Percentiles rank a stretch among this genome's conserved stretches.
Conservation (phyloP, 2,888 invertebrate species). For the Lithosia quadra region DNA sequence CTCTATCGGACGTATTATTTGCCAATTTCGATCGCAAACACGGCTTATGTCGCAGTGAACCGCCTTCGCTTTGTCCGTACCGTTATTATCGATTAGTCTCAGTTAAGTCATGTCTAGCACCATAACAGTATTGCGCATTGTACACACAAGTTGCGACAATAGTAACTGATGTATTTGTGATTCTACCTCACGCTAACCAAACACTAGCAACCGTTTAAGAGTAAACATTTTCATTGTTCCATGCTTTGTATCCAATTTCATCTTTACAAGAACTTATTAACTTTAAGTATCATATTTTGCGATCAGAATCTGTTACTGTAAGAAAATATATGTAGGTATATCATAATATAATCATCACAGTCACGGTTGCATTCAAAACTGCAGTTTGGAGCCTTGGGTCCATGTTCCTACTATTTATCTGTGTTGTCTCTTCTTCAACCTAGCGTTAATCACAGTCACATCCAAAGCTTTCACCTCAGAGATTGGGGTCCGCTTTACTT, state of each 20-base stretch:
- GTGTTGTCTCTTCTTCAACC: too few relatives aligned
- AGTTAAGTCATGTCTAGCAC: slow-evolving; percentile 53
- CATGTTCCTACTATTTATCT: too few relatives aligned
- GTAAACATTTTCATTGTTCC: slow-evolving; percentile 3
- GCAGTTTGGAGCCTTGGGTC: too few relatives aligned
- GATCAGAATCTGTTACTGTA: too few relatives aligned
- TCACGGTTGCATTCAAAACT: too few relatives aligned
- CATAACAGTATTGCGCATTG: slow-evolving; percentile 52
- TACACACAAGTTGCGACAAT: slow-evolving; percentile 49
- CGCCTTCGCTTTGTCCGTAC: slow-evolving; percentile 45
- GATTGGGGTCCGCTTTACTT: too few relatives aligned
- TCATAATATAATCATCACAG: too few relatives aligned
- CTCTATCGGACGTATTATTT: slow-evolving; percentile 50
- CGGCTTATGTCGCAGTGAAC: slow-evolving; percentile 42
- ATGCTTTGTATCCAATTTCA: background rate
- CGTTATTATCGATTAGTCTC: slow-evolving; percentile 57
- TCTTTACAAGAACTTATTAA: background rate
- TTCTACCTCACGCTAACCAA: slow-evolving; percentile 25
- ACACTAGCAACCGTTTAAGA: background rate
- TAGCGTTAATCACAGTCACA: too few relatives aligned
- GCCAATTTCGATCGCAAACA: slow-evolving; percentile 46
- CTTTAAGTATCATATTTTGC: too few relatives aligned
- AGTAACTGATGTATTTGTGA: slow-evolving; percentile 43
- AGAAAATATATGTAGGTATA: too few relatives aligned
- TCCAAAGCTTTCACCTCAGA: too few relatives aligned